phyloP scores from a whole-genome alignment of 2,797 vertebrate genomes.

The Echiichthys vipera region DNA sequence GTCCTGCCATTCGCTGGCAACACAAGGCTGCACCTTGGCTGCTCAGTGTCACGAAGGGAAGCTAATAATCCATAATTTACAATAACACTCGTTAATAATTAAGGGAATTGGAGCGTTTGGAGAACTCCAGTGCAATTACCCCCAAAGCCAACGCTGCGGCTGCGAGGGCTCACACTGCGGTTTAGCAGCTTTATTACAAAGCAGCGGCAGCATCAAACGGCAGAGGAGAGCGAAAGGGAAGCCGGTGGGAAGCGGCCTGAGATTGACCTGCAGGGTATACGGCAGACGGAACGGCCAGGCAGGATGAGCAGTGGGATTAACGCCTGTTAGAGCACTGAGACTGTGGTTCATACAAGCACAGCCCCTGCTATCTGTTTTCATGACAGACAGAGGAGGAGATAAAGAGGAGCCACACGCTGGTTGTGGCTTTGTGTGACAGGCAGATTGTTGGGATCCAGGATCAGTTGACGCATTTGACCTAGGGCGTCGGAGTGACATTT shows the following conservation, averaged over 20 bases:
- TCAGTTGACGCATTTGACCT: slow-evolving; percentile 52
- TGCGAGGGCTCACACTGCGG: slow-evolving; percentile 45
- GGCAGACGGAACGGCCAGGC: neutral
- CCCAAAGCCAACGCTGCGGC: slow-evolving; percentile 51
- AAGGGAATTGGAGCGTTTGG: slow-evolving; percentile 77
- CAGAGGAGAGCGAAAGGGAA: neutral
- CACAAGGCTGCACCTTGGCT: neutral
- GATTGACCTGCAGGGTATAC: slow-evolving; percentile 49
- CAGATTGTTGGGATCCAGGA: slow-evolving; percentile 39
- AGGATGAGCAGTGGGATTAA: slow-evolving; percentile 43
- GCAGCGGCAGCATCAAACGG: slow-evolving; percentile 25
- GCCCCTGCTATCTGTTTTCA: slow-evolving; percentile 29
- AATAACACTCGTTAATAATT: slow-evolving; percentile 81
- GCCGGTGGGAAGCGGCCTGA: slow-evolving; percentile 27
- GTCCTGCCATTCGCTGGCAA: slow-evolving; percentile 31
- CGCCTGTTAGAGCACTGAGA: slow-evolving; percentile 8
- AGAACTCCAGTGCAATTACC: slow-evolving; percentile 79
- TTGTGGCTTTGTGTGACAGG: slow-evolving; percentile 61
- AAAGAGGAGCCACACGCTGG: slow-evolving; percentile 15
- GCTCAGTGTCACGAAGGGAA: slow-evolving; percentile 37
- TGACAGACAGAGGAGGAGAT: slow-evolving; percentile 30
- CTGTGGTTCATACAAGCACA: slow-evolving; percentile 26
- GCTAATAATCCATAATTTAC: slow-evolving; percentile 83
- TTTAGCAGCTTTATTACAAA: slow-evolving; percentile 66
- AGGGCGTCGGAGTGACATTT: slow-evolving; percentile 38